These are phyloP conservation scores for Epinotia demarniana DNA, from an alignment of 2,888 invertebrate genomes.

Conservation along the genomic window DNA sequence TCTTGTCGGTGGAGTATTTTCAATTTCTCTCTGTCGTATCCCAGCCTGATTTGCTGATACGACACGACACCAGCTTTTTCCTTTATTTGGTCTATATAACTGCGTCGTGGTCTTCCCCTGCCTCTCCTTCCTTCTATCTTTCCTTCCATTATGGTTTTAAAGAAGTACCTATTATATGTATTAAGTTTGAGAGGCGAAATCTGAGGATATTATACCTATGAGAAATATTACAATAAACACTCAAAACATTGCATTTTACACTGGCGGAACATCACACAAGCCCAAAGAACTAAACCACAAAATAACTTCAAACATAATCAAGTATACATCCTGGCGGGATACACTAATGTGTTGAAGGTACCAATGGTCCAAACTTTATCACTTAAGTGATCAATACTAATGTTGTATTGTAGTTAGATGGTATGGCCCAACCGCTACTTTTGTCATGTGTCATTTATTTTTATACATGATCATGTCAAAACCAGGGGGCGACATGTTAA, in stretches of 20 bases:
- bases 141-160: too few species aligned
- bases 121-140: too few species aligned
- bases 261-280: slow-evolving; percentile 75
- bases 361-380: slow-evolving; percentile 4
- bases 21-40: too few species aligned
- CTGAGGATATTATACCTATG: neutral
- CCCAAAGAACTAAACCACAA: slow-evolving; percentile 40
- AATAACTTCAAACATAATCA: slow-evolving; percentile 29
- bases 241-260: slow-evolving; percentile 49
- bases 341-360: slow-evolving; percentile 4
- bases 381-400: slow-evolving; percentile 6
- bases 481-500: slow-evolving; percentile 21
- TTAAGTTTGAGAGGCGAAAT: neutral
- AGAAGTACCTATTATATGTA: too few species aligned
- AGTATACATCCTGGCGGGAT: slow-evolving; percentile 22
- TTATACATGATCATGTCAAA: slow-evolving; percentile 6
- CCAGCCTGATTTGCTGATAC: too few species aligned
- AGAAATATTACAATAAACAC: slow-evolving; percentile 32
- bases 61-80: too few species aligned
- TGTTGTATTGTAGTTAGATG: slow-evolving; percentile 6
- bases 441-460: slow-evolving; percentile 17
- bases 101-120: too few species aligned
- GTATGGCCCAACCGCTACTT: slow-evolving; percentile 10
- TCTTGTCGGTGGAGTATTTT: too few species aligned
- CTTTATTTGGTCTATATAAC: too few species aligned